phyloP scores from a whole-genome alignment of 2,113 vertebrate genomes.

The Sebastes schlegelii region DNA sequence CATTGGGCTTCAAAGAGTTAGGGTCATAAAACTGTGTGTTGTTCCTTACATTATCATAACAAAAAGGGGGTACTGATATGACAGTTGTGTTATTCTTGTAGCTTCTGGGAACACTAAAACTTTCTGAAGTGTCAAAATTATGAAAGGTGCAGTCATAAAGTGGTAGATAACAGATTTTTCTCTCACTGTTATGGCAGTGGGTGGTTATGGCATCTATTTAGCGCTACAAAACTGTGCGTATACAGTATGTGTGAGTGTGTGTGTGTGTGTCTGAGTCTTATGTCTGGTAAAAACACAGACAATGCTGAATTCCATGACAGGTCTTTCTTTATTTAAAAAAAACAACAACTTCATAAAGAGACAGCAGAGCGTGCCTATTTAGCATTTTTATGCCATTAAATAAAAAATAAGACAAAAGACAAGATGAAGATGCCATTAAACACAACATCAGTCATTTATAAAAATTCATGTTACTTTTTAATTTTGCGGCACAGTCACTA shows the following conservation, averaged over 20 bases:
- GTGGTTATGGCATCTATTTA: slow-evolving; percentile 13
- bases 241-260: neutral
- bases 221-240: neutral
- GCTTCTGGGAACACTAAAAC: slow-evolving; percentile 10
- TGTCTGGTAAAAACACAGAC: neutral
- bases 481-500: too few species aligned
- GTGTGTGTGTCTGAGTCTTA: neutral
- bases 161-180: neutral
- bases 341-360: too few species aligned
- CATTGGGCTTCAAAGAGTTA: slow-evolving; percentile 16
- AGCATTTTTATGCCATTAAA: too few species aligned
- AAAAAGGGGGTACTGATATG: slow-evolving; percentile 2
- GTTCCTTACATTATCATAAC: slow-evolving; percentile 16
- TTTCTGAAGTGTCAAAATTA: slow-evolving; percentile 23
- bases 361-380: too few species aligned
- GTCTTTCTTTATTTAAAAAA: neutral
- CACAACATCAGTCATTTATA: too few species aligned
- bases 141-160: slow-evolving; percentile 13
- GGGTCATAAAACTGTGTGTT: slow-evolving; percentile 13
- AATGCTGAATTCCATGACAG: neutral
- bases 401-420: too few species aligned
- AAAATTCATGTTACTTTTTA: too few species aligned
- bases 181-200: neutral
- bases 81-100: neutral
- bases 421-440: too few species aligned